These are phyloP conservation scores for Chymomyza procnemis DNA, from an alignment of 2,888 invertebrate genomes.

Conservation along the genomic window DNA sequence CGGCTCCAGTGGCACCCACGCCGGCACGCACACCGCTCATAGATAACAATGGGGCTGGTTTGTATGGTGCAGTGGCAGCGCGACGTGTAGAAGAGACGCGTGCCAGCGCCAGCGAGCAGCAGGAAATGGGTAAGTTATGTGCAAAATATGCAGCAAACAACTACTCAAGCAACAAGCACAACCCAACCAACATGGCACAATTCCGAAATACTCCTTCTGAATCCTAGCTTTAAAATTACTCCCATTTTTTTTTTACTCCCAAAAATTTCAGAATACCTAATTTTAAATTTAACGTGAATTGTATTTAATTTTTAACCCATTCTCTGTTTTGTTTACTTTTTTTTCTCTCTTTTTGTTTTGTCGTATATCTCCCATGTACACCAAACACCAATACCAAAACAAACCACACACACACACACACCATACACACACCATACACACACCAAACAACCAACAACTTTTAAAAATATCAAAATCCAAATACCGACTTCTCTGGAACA, in stretches of 20 bases:
- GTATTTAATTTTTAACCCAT: conserved; percentile 7
- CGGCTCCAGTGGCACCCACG: conserved; percentile 29
- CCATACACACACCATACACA: conserved; percentile 24
- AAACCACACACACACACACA: not conserved
- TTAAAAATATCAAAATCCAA: not conserved
- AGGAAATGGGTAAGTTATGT: conserved; percentile 72
- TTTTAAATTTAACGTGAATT: not conserved
- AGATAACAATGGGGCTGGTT: conserved; percentile 12
- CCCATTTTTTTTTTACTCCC: not conserved
- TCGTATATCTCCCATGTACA: conserved; percentile 36
- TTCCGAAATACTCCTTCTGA: not conserved
- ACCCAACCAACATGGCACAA: not conserved
- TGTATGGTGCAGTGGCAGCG: conserved; percentile 8
- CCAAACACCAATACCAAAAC: conserved; percentile 21
- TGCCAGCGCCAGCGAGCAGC: conserved; percentile 55
- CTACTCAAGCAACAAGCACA: not conserved
- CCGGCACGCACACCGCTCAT: conserved; percentile 10
- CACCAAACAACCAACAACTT: conserved; percentile 15
- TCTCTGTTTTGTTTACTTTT: conserved; percentile 16
- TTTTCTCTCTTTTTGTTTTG: conserved; percentile 41
- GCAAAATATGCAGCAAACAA: not conserved
- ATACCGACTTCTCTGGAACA: not conserved
- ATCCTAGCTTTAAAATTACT: not conserved
- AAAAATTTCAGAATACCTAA: not conserved
- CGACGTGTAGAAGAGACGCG: conserved; percentile 56